phyloP scores from a whole-genome alignment of 2,888 invertebrate species.

The Stramonita haemastoma region DNA sequence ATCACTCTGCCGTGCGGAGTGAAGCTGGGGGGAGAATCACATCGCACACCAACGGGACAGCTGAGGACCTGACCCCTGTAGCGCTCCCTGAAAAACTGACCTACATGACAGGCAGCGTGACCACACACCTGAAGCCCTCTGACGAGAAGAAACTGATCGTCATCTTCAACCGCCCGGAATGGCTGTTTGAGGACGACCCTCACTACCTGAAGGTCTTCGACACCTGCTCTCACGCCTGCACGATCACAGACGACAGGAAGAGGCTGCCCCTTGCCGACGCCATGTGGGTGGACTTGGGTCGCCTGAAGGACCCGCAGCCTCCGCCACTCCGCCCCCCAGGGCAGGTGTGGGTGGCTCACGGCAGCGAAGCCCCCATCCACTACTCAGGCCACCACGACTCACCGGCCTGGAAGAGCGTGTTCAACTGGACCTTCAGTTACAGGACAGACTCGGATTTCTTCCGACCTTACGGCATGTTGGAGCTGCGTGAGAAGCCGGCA shows the following conservation, averaged over 20 bases:
- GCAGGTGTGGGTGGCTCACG: conserved; percentile 46
- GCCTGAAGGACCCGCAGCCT: background rate
- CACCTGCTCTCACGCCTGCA: conserved; percentile 33
- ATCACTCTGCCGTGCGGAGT: no score
- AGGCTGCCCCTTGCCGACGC: conserved; percentile 25
- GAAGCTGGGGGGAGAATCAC: no score
- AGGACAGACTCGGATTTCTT: conserved; percentile 45
- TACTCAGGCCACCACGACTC: background rate
- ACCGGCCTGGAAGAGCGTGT: conserved; percentile 13
- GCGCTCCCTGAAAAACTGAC: background rate
- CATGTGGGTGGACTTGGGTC: conserved; percentile 24
- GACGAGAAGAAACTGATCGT: conserved; percentile 26
- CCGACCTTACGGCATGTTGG: conserved; percentile 25
- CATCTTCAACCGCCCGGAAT: conserved; percentile 38
- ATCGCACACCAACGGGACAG: no score
- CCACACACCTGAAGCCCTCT: background rate
- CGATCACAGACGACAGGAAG: conserved; percentile 12
- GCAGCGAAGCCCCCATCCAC: conserved; percentile 32
- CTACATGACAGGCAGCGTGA: background rate
- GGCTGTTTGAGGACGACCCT: conserved; percentile 25
- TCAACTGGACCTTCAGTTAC: conserved; percentile 48
- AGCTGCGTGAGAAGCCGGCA: background rate
- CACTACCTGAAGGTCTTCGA: conserved; percentile 4
- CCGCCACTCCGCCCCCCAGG: background rate
- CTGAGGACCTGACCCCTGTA: no score